Conservation (phyloP, 2,797 vertebrate genomes). For the Phrynocephalus guinanensis region DNA sequence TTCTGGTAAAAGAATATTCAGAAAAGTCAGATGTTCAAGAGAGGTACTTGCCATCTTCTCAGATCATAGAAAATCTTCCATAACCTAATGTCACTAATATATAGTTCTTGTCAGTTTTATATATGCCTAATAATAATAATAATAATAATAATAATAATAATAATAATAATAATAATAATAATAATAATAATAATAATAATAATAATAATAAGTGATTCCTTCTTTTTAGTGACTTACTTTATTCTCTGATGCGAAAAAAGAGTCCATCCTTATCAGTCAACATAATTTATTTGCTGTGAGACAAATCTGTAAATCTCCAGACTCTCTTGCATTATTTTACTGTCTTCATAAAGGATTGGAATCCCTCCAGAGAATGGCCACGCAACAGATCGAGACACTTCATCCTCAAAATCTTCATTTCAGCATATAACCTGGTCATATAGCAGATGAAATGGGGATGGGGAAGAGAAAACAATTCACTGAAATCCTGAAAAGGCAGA, state of each 20-base stretch:
- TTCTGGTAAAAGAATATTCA: slow-evolving; percentile 6
- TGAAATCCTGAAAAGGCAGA: background rate
- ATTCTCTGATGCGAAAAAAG: background rate
- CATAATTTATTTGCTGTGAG: slow-evolving; percentile 5
- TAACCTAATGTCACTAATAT: slow-evolving; percentile 13
- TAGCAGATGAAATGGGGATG: background rate
- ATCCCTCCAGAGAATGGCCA: background rate
- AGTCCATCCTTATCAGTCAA: slow-evolving; percentile 10
- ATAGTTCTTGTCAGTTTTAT: slow-evolving; percentile 27
- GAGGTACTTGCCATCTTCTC: background rate
- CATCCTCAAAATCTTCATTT: background rate
- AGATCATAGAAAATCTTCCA: slow-evolving; percentile 8
- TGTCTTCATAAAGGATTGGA: background rate
- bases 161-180: too few species aligned
- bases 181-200: background rate
- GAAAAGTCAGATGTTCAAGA: background rate
- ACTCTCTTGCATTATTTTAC: background rate
- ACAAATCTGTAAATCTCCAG: background rate
- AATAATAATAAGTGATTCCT: too few species aligned
- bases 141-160: too few species aligned
- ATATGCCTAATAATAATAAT: background rate
- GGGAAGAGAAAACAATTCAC: background rate
- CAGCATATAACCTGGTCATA: background rate
- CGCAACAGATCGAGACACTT: background rate
- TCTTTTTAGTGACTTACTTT: background rate